Percentiles rank a stretch among this genome's conserved stretches.
phyloP scores from a whole-genome alignment of 2,113 vertebrate species.

The Labeo rohita region DNA sequence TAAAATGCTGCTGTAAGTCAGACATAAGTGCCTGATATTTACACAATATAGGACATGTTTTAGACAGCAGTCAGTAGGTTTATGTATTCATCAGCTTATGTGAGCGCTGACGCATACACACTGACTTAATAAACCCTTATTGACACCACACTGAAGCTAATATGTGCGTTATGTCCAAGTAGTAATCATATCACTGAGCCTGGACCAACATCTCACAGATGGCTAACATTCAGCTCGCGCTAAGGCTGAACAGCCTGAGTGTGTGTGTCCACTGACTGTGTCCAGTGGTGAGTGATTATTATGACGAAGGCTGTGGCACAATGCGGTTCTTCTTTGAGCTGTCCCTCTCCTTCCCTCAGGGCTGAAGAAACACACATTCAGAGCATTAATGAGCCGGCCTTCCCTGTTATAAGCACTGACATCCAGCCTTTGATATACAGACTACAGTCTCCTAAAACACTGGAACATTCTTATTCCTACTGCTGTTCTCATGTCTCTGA shows the following conservation, averaged over 20 bases:
- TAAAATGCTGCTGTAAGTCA: neutral
- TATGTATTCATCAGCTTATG: neutral
- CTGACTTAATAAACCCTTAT: neutral
- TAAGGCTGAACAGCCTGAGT: neutral
- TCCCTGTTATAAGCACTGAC: constrained; percentile 7
- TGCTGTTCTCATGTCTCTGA: neutral
- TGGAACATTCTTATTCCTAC: neutral
- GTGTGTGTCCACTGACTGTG: neutral
- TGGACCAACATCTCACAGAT: neutral
- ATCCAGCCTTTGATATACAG: constrained; percentile 12
- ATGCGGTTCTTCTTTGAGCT: neutral
- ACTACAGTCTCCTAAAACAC: neutral
- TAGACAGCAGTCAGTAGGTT: neutral
- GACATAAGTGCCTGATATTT: neutral
- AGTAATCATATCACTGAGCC: neutral
- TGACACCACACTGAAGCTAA: neutral
- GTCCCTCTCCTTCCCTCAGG: constrained; percentile 14
- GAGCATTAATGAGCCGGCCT: neutral
- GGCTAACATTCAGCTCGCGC: neutral
- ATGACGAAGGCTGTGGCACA: constrained; percentile 3
- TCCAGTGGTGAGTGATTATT: constrained; percentile 20
- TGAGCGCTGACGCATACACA: neutral
- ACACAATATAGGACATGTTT: neutral
- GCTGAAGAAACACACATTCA: constrained; percentile 2
- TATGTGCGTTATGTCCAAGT: neutral